These are phyloP conservation scores for Tiaroga cobitis DNA, from an alignment of 2,797 vertebrate species.

Conservation along the genomic window DNA sequence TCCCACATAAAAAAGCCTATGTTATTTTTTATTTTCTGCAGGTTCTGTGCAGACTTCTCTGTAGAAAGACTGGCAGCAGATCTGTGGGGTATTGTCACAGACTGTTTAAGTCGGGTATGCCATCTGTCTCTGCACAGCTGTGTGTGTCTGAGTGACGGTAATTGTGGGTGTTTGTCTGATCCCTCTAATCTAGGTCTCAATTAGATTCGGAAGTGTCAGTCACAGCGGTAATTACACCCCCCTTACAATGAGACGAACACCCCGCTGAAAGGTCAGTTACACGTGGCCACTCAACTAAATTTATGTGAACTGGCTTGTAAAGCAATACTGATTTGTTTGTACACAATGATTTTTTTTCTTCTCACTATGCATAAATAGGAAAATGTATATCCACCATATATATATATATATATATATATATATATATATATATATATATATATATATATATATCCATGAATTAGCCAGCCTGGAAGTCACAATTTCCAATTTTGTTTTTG, in stretches of 20 bases:
- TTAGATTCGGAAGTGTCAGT: constrained; percentile 48
- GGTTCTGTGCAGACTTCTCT: not conserved
- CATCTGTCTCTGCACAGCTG: constrained; percentile 55
- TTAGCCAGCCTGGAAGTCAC: not conserved
- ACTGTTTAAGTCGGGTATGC: constrained; percentile 24
- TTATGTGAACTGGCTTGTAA: constrained; percentile 4
- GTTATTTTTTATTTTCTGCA: constrained; percentile 10
- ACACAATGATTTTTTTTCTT: not conserved
- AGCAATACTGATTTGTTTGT: constrained; percentile 12
- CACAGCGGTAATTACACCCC: constrained; percentile 28
- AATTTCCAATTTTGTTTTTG: not conserved
- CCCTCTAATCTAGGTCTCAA: constrained; percentile 51
- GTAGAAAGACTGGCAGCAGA: not conserved
- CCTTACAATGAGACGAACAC: constrained; percentile 34
- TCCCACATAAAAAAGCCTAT: not conserved
- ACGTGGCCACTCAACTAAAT: constrained; percentile 18
- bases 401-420: not conserved
- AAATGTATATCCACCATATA: not conserved
- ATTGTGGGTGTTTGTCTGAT: constrained; percentile 57
- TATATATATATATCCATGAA: not conserved
- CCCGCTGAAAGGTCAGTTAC: constrained; percentile 36
- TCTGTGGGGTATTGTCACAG: constrained; percentile 1
- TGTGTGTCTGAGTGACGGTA: constrained; percentile 60
- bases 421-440: not conserved
- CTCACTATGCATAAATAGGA: not conserved